A percentile compares a stretch with the other conserved stretches of the same genome.
Conservation (phyloP, 2,797 vertebrate genomes). For the Rachycentron canadum region DNA sequence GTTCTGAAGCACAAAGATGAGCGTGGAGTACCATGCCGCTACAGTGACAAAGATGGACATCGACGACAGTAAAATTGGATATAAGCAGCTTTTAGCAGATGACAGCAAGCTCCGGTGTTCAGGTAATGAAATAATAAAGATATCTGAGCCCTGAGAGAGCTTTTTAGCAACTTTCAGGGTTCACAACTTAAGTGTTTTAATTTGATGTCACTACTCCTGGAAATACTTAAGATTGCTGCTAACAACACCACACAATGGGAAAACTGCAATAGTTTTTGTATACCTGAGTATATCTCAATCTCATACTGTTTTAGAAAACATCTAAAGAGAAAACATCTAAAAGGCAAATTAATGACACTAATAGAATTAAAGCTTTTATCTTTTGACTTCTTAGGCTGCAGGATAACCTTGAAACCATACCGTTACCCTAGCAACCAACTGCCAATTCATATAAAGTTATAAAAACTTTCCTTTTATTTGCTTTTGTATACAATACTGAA, state of each 20-base stretch:
- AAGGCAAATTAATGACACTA: background rate
- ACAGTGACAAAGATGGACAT: slow-evolving; percentile 49
- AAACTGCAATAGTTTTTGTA: background rate
- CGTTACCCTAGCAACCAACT: no score
- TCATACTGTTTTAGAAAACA: background rate
- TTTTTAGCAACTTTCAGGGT: background rate
- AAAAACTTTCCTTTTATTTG: no score
- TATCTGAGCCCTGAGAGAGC: no score
- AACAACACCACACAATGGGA: background rate
- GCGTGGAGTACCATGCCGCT: slow-evolving; percentile 47
- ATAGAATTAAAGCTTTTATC: background rate
- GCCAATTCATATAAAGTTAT: no score
- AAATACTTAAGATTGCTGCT: background rate
- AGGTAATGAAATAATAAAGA: slow-evolving; percentile 58
- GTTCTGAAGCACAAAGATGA: slow-evolving; percentile 69
- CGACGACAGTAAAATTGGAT: slow-evolving; percentile 50
- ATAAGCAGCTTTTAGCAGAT: slow-evolving; percentile 37
- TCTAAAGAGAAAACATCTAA: background rate
- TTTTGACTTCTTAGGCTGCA: background rate
- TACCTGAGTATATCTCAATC: background rate
- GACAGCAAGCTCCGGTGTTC: slow-evolving; percentile 31
- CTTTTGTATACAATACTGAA: no score
- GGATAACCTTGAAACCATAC: background rate
- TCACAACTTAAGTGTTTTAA: background rate
- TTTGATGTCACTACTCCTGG: background rate